Evolutionary conservation across 2,797 vertebrate species (phyloP), one percentile per base, ranked within the genome.

Genomic region (Sphaeramia orbicularis): DNA sequence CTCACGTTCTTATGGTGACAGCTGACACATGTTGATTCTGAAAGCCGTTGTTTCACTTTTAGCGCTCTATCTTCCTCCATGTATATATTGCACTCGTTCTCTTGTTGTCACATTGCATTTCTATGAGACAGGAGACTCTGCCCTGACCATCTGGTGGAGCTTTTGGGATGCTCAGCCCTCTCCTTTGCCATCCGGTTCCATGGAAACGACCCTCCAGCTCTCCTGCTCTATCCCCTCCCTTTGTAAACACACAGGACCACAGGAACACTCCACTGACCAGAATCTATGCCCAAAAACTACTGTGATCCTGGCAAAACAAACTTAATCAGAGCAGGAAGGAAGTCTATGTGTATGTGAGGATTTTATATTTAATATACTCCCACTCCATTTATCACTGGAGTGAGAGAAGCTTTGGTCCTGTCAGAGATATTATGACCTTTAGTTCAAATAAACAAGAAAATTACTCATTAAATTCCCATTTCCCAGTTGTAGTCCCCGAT

Each of bases 121-220:
- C 44, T 35, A n/a, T 8, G 53, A 53, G 51, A 54, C 7, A 7
- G 5, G 13, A 18, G 58, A 50, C 40, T 57, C 18, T 50, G 45
- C 32, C 45, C 40, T 14, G 45, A 58, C 82, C 87, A 87, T 80
- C 74, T 76, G 73, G 30, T 52, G 47, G 2, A 7, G 16, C 30
- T 68, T 69, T 60, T 13, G 37, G 43, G 61, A 71, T 15, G 27
- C 43, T 73, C 45, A 45, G 15, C 13, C 6, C 30, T 60, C 24
- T 44, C 30, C 7, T 19, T 63, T 48, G 15, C 35, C 61, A 30
- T 56, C 47, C 48, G 50, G 49, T 55, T 72, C 21, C 14, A 32
- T 72, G 63, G 49, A 49, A 67, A 64, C n/a, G n/a, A 47, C 72
- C 50, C 56, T 59, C 38, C 52, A 36, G 24, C 47, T 42, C 13